These are phyloP conservation scores for Dicranocentrus wangi DNA, from an alignment of 2,888 invertebrate species.

Conservation along the genomic window DNA sequence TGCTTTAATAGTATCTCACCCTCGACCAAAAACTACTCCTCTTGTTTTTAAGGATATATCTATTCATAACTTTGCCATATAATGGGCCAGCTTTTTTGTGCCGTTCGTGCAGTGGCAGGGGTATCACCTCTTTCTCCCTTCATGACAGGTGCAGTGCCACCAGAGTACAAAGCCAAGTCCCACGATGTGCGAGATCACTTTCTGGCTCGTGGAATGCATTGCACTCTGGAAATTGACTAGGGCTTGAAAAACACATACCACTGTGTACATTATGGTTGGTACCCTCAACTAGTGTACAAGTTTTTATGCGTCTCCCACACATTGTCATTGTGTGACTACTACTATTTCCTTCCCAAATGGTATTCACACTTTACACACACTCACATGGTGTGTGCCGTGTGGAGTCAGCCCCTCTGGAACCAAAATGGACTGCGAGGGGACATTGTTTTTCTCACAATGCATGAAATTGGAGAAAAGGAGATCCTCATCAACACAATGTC, in stretches of 20 bases:
- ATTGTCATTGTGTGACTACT: neutral
- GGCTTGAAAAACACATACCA: neutral
- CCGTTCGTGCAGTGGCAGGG: neutral
- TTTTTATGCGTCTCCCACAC: neutral
- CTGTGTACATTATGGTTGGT: neutral
- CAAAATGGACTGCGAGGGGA: neutral
- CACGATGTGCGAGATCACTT: constrained; percentile 28
- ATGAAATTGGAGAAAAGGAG: constrained; percentile 50
- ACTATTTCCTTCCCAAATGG: too few species aligned
- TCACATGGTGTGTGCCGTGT: neutral
- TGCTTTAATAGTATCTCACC: neutral
- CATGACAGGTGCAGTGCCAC: constrained; percentile 49
- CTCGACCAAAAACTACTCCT: constrained; percentile 24
- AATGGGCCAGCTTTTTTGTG: neutral
- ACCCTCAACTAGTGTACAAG: neutral
- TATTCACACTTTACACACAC: too few species aligned
- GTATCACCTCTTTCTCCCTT: constrained; percentile 30
- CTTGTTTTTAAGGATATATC: constrained; percentile 33
- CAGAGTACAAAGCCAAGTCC: constrained; percentile 38
- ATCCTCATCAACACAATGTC: neutral
- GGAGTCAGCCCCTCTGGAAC: neutral
- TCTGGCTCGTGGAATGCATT: constrained; percentile 24
- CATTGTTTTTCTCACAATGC: constrained; percentile 35
- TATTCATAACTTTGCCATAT: neutral
- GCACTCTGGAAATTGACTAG: constrained; percentile 25